A percentile compares a stretch with the other conserved stretches of the same genome.
These are phyloP conservation scores for Chaenodraco wilsoni DNA, from an alignment of 2,797 vertebrate species.

Conservation along the genomic window DNA sequence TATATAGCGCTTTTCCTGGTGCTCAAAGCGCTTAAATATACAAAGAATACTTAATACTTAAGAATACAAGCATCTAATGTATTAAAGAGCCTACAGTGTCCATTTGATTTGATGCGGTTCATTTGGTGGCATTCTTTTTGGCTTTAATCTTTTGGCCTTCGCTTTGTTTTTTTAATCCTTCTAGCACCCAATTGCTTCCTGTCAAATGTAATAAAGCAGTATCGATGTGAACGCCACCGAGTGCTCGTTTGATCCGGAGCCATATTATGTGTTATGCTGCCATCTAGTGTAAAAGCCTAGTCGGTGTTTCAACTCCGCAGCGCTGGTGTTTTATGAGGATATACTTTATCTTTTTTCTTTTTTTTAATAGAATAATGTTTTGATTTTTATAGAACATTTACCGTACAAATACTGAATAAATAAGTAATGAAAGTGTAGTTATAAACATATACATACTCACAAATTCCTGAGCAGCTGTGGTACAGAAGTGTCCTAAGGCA, in stretches of 20 bases:
- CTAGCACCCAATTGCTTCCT: conserved; percentile 39
- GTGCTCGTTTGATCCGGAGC: background rate
- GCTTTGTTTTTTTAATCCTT: conserved; percentile 20
- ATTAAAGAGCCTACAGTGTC: background rate
- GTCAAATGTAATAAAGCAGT: conserved; percentile 43
- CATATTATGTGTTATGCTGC: conserved; percentile 43
- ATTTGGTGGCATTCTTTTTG: background rate
- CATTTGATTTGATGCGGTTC: background rate
- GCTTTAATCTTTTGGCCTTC: background rate
- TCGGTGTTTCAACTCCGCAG: background rate
- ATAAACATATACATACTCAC: no score
- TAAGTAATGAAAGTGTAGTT: no score
- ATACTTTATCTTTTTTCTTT: background rate
- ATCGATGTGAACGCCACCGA: conserved; percentile 15
- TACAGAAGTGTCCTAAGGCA: no score
- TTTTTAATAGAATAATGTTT: background rate
- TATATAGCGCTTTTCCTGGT: no score
- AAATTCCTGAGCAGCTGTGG: no score
- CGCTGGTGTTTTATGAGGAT: background rate
- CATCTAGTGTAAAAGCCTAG: conserved; percentile 67
- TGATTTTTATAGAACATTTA: background rate
- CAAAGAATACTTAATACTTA: no score
- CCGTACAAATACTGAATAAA: no score
- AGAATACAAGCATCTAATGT: background rate
- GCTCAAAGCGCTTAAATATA: no score